These are phyloP conservation scores for Miniopterus natalensis DNA, from an alignment of 2,113 vertebrate genomes.

Conservation along the genomic window DNA sequence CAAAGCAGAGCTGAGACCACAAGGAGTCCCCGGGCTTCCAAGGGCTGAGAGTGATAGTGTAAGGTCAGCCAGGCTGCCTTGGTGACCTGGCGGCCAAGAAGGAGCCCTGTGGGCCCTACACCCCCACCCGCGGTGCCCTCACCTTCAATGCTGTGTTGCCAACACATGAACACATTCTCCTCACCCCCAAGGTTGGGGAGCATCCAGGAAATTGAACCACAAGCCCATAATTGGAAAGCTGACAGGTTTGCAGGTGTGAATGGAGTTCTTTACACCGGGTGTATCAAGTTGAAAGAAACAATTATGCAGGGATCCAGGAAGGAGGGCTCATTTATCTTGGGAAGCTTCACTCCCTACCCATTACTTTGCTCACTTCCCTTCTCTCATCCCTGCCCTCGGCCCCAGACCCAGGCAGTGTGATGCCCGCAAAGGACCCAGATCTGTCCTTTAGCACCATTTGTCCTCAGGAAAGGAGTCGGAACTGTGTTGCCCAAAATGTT, in stretches of 20 bases:
- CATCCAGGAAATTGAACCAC: slow-evolving; percentile 22
- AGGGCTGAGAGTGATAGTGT: not conserved
- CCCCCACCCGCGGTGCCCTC: not conserved
- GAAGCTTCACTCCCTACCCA: not conserved
- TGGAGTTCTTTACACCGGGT: slow-evolving; percentile 47
- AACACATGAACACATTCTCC: not conserved
- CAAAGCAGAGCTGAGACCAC: not conserved
- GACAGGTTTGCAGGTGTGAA: slow-evolving; percentile 66
- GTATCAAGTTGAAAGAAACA: slow-evolving; percentile 40
- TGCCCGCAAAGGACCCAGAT: not conserved
- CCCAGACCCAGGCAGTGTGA: not conserved
- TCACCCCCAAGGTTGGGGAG: not conserved
- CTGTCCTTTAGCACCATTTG: slow-evolving; percentile 28
- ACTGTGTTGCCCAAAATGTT: slow-evolving; percentile 71
- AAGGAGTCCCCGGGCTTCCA: not conserved
- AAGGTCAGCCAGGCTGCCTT: not conserved
- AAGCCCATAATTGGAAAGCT: slow-evolving; percentile 58
- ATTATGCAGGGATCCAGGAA: not conserved
- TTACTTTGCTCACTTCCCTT: slow-evolving; percentile 35
- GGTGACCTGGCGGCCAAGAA: not conserved
- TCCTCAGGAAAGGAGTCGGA: slow-evolving; percentile 63
- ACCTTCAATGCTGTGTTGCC: not conserved
- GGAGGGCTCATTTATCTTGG: not conserved
- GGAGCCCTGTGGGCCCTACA: accelerated
- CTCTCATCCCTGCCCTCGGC: not conserved